These are phyloP conservation scores for Dromas ardeola DNA, from an alignment of 2,113 vertebrate species.

Conservation along the genomic window DNA sequence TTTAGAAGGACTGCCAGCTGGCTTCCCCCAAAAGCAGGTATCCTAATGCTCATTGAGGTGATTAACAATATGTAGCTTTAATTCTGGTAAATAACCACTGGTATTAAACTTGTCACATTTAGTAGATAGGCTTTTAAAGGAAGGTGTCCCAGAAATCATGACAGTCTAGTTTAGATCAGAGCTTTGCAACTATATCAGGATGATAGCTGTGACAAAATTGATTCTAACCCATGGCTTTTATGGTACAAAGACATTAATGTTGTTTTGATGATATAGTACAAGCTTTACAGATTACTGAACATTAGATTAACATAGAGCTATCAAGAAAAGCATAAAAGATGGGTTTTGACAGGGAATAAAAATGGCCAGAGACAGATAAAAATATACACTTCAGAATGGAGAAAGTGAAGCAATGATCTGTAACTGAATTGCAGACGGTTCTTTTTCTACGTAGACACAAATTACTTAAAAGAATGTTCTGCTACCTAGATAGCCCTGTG, in stretches of 20 bases:
- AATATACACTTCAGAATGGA: conserved; percentile 3
- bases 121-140: background rate
- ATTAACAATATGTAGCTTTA: background rate
- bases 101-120: background rate
- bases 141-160: background rate
- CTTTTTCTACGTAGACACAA: conserved; percentile 7
- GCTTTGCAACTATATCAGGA: conserved; percentile 3
- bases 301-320: conserved; percentile 48
- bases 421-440: conserved; percentile 23
- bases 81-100: conserved; percentile 12
- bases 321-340: conserved; percentile 48
- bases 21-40: background rate
- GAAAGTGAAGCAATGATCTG: conserved; percentile 34
- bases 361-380: conserved; percentile 20
- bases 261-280: conserved; percentile 54
- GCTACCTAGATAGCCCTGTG: background rate
- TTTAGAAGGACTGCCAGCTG: background rate
- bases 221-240: conserved; percentile 43
- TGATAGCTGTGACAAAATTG: conserved; percentile 45
- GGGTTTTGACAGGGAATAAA: conserved; percentile 37
- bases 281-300: conserved; percentile 51
- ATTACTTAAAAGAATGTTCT: conserved; percentile 22
- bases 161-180: conserved; percentile 1
- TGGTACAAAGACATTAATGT: conserved; percentile 4
- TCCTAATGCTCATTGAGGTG: background rate